Evolutionary conservation across 2,113 vertebrate species (phyloP).

Genomic region (Misgurnus anguillicaudatus): DNA sequence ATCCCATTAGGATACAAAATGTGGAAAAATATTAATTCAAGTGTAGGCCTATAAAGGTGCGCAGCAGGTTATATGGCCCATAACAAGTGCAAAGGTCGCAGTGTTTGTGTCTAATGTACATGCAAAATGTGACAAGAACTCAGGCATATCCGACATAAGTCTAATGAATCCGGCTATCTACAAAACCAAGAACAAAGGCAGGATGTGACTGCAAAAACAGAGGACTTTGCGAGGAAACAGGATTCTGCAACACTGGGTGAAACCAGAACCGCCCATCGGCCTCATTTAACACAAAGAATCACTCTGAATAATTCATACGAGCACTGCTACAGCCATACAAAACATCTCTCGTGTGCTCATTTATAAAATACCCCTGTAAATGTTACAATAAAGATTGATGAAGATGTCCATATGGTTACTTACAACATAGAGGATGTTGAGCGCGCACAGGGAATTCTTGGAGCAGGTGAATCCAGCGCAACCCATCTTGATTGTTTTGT

Average conservation of each 20-base stretch:
- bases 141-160: neutral
- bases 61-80: no score
- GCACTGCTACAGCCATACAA: neutral
- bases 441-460: conserved; percentile 71
- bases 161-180: neutral
- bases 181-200: conserved; percentile 46
- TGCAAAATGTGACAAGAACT: neutral
- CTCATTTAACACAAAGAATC: conserved; percentile 48
- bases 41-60: no score
- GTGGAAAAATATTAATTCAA: neutral
- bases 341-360: neutral
- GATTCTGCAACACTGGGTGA: conserved; percentile 28
- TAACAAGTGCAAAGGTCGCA: no score
- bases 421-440: conserved; percentile 78
- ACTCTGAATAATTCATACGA: conserved; percentile 63
- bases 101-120: neutral
- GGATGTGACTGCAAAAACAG: conserved; percentile 36
- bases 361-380: neutral
- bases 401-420: conserved; percentile 67
- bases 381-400: neutral
- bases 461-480: conserved; percentile 77
- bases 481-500: conserved; percentile 58
- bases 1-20: neutral
- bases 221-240: conserved; percentile 28
- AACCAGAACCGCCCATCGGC: conserved; percentile 43